Evolutionary conservation across 2,797 vertebrate genomes (phyloP).

Genomic region (Schizothorax lantsangensis): DNA sequence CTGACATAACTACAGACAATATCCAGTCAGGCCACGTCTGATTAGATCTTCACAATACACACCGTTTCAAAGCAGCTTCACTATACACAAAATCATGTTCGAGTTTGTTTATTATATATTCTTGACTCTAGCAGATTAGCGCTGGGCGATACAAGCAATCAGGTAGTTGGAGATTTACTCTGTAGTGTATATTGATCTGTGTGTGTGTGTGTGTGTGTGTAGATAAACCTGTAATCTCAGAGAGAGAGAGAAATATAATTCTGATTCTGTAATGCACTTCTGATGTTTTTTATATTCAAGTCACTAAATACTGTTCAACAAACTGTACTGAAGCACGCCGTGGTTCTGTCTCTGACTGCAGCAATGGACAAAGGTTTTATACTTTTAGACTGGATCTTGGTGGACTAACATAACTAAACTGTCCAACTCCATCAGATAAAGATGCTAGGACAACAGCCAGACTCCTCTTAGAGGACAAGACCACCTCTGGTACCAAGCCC

Average conservation of each 20-base stretch:
- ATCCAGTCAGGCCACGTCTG: not conserved
- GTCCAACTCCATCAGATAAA: no score
- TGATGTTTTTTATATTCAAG: not conserved
- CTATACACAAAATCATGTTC: not conserved
- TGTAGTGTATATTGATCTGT: not conserved
- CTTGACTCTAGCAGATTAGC: not conserved
- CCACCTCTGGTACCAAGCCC: not conserved
- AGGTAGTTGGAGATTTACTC: not conserved
- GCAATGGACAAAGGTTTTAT: no score
- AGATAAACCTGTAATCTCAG: not conserved
- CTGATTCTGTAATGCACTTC: not conserved
- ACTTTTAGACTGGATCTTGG: not conserved
- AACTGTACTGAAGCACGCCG: not conserved
- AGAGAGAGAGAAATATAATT: no score
- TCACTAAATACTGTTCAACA: not conserved
- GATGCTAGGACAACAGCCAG: not conserved
- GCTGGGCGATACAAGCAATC: not conserved
- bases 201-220: not conserved
- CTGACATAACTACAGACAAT: slow-evolving; percentile 68
- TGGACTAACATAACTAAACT: no score
- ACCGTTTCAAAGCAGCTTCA: not conserved
- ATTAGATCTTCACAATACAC: not conserved
- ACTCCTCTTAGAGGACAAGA: not conserved
- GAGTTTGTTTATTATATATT: not conserved
- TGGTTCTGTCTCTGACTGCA: no score